phyloP scores from a whole-genome alignment of 2,888 invertebrate genomes.

The Pristionchus japonicus region DNA sequence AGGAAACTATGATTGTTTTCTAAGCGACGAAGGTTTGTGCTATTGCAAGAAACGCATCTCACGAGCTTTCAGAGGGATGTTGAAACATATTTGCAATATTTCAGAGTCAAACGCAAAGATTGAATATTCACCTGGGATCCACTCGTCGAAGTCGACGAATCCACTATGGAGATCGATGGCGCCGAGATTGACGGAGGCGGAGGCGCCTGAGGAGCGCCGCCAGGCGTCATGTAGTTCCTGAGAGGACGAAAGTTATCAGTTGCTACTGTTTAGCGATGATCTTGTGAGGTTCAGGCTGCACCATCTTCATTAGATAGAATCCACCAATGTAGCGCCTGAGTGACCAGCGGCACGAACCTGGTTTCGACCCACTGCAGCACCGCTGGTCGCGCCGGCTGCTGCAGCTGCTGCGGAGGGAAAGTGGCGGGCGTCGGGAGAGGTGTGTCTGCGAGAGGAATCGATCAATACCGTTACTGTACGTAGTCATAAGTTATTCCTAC shows the following conservation, averaged over 20 bases:
- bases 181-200: background rate
- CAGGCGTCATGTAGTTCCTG: constrained; percentile 29
- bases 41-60: no score
- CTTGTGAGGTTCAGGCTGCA: no score
- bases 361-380: constrained; percentile 36
- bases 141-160: constrained; percentile 33
- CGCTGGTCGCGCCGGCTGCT: background rate
- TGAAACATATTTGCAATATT: background rate
- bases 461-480: background rate
- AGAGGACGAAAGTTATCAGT: no score
- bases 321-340: no score
- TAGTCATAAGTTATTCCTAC: background rate
- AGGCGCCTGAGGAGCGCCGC: constrained; percentile 6
- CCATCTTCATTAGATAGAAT: no score
- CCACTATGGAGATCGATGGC: constrained; percentile 25
- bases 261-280: no score
- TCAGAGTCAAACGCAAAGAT: background rate
- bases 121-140: background rate
- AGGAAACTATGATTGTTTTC: no score
- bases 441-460: constrained; percentile 6
- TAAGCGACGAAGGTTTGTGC: no score
- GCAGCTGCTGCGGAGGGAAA: constrained; percentile 23
- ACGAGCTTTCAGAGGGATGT: no score
- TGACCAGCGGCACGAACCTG: no score
- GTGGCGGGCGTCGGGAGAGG: constrained; percentile 18